Conservation (phyloP, 2,113 vertebrate genomes). For the Myodes glareolus region DNA sequence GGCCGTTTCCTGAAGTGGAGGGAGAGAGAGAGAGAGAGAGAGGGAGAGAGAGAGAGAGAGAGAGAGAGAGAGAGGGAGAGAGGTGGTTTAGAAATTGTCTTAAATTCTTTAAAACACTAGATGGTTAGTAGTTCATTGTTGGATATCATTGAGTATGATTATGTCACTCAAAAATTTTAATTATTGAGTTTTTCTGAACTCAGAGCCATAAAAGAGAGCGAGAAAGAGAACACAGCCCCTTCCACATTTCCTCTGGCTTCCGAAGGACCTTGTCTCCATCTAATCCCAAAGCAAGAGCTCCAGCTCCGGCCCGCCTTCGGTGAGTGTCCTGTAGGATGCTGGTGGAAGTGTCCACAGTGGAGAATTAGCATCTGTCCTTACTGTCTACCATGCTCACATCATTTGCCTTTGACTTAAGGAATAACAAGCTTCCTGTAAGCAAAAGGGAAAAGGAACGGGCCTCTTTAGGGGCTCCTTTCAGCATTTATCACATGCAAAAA, state of each 20-base stretch:
- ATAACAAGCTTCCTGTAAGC: background rate
- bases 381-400: background rate
- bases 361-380: background rate
- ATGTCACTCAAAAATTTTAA: constrained; percentile 46
- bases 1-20: background rate
- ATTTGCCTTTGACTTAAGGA: background rate
- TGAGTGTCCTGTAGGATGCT: constrained; percentile 78
- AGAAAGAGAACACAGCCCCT: constrained; percentile 89
- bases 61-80: no score
- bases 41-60: no score
- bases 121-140: background rate
- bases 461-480: background rate
- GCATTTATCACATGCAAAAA: background rate
- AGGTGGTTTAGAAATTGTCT: background rate
- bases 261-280: constrained; percentile 89
- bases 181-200: constrained; percentile 81
- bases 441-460: background rate
- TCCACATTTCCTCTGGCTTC: constrained; percentile 86
- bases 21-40: no score
- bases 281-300: constrained; percentile 87
- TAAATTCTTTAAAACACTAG: background rate
- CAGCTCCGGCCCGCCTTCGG: constrained; percentile 91
- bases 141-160: background rate
- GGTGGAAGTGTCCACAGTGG: background rate
- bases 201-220: constrained; percentile 88